A percentile compares a stretch with the other conserved stretches of the same genome.
Conservation (phyloP, 2,888 invertebrate genomes). For the Lochmaea capreae region DNA sequence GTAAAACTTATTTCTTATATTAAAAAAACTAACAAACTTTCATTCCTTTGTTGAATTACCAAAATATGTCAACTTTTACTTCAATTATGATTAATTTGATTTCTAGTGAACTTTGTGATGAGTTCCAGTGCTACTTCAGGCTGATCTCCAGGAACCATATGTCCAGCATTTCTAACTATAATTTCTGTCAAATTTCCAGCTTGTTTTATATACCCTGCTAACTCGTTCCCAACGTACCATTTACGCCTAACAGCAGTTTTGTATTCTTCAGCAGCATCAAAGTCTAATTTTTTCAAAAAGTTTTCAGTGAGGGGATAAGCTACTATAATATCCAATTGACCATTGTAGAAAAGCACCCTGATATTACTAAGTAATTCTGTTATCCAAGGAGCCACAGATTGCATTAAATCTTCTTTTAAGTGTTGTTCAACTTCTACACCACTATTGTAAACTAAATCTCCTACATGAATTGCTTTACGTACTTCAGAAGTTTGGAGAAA, state of each 20-base stretch:
- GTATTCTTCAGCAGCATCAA: constrained; percentile 74
- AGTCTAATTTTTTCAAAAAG: constrained; percentile 77
- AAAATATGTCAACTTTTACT: not conserved
- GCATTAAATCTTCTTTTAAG: constrained; percentile 46
- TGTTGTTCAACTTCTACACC: constrained; percentile 44
- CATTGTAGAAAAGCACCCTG: constrained; percentile 67
- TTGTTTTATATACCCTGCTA: constrained; percentile 80
- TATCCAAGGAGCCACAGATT: constrained; percentile 51
- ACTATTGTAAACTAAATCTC: constrained; percentile 67
- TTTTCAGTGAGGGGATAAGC: constrained; percentile 85
- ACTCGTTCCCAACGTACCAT: constrained; percentile 75
- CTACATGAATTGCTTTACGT: constrained; percentile 85
- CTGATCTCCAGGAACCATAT: constrained; percentile 84
- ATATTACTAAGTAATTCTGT: constrained; percentile 74
- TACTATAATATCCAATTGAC: constrained; percentile 89
- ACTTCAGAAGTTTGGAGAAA: constrained; percentile 70
- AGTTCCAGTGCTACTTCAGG: constrained; percentile 79
- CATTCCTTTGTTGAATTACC: no score
- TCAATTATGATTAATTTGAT: constrained; percentile 33
- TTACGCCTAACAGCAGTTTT: constrained; percentile 72
- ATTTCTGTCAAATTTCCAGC: constrained; percentile 78
- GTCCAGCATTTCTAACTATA: constrained; percentile 81
- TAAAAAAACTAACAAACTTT: no score
- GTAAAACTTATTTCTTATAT: not conserved
- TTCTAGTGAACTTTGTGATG: constrained; percentile 64